Conservation (phyloP, 2,113 vertebrate genomes). For the Andinoacara biseriatus region DNA sequence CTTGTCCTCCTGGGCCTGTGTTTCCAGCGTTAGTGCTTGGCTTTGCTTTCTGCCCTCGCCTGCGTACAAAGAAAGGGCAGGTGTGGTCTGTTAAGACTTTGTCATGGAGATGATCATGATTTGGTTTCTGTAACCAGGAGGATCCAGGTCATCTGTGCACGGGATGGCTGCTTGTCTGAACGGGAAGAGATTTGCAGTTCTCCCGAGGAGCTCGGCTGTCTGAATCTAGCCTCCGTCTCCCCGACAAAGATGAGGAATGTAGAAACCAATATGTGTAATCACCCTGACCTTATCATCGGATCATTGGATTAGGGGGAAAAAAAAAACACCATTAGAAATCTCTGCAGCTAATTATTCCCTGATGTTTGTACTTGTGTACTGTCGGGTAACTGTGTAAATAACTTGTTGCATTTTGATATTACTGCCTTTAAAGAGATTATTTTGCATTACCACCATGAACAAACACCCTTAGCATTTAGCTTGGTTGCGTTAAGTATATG, state of each 20-base stretch:
- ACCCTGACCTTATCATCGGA: conserved; percentile 57
- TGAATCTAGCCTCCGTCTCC: conserved; percentile 34
- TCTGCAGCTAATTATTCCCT: conserved; percentile 17
- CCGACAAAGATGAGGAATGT: conserved; percentile 36
- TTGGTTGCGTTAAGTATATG: not conserved
- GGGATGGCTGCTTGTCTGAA: conserved; percentile 31
- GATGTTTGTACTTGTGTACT: not conserved
- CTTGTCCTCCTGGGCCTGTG: conserved; percentile 8
- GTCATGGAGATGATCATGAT: conserved; percentile 47
- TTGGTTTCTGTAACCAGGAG: conserved; percentile 36
- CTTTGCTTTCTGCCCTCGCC: conserved; percentile 20
- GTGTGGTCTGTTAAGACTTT: conserved; percentile 51
- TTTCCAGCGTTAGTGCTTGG: conserved; percentile 38
- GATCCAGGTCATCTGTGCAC: conserved; percentile 50
- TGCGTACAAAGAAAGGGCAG: conserved; percentile 50
- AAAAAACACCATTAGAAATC: conserved; percentile 32
- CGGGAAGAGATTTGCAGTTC: conserved; percentile 64
- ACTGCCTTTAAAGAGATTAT: not conserved
- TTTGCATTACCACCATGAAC: not conserved
- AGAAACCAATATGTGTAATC: conserved; percentile 49
- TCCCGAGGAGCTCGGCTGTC: conserved; percentile 39
- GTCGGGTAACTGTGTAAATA: not conserved
- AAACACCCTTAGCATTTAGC: not conserved
- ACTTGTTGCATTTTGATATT: not conserved
- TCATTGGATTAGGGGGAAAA: conserved; percentile 54